Percentiles rank a stretch among this genome's conserved stretches.
phyloP scores from a whole-genome alignment of 2,797 vertebrate species.

The Champsocephalus gunnari region DNA sequence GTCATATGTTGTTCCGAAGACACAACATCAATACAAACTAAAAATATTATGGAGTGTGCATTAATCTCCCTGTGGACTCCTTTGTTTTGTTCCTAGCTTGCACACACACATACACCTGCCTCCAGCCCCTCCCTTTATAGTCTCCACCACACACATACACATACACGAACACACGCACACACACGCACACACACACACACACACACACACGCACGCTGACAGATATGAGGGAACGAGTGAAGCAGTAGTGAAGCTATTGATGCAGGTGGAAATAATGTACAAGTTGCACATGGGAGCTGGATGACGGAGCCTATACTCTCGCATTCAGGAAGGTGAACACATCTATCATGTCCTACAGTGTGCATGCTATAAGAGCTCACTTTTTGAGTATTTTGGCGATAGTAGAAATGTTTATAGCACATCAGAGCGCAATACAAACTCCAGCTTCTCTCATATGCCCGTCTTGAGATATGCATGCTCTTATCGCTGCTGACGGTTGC shows the following conservation, averaged over 20 bases:
- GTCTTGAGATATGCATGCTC: slow-evolving; percentile 44
- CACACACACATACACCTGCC: slow-evolving; percentile 48
- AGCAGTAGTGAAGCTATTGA: slow-evolving; percentile 38
- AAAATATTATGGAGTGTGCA: slow-evolving; percentile 51
- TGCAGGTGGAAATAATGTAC: slow-evolving; percentile 48
- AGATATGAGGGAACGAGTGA: slow-evolving; percentile 31
- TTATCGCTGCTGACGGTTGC: slow-evolving; percentile 46
- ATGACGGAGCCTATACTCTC: slow-evolving; percentile 7
- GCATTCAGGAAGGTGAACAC: slow-evolving; percentile 24
- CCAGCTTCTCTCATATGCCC: slow-evolving; percentile 28
- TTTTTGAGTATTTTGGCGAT: slow-evolving; percentile 32
- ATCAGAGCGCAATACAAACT: slow-evolving; percentile 40
- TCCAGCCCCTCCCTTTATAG: slow-evolving; percentile 44
- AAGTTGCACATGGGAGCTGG: slow-evolving; percentile 33
- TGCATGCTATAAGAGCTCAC: slow-evolving; percentile 28
- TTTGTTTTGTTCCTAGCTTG: slow-evolving; percentile 55
- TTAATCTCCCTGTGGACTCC: slow-evolving; percentile 44
- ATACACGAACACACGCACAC: background rate
- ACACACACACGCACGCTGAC: background rate
- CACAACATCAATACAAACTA: slow-evolving; percentile 38
- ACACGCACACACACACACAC: slow-evolving; percentile 10
- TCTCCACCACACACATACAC: background rate
- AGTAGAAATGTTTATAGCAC: slow-evolving; percentile 44
- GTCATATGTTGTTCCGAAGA: slow-evolving; percentile 41
- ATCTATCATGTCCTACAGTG: slow-evolving; percentile 34